phyloP scores from a whole-genome alignment of 2,797 vertebrate species.

The Apodemus agrarius region DNA sequence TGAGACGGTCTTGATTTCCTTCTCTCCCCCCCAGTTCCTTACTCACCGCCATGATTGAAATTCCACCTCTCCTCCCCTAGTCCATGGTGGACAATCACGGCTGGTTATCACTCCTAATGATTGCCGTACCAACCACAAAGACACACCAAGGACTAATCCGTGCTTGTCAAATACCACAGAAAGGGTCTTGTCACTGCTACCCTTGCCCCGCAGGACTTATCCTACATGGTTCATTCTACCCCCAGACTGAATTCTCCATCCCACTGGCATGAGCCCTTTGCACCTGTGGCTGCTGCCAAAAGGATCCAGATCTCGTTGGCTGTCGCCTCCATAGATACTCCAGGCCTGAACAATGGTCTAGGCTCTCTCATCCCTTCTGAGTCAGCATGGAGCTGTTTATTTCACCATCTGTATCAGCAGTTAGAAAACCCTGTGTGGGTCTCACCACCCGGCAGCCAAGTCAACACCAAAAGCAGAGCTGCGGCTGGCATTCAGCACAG shows the following conservation, averaged over 20 bases:
- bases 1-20: neutral
- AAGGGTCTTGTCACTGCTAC: neutral
- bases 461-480: neutral
- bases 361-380: neutral
- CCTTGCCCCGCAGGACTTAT: neutral
- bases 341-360: neutral
- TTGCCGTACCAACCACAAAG: neutral
- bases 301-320: neutral
- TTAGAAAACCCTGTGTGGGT: neutral
- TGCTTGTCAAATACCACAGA: neutral
- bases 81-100: neutral
- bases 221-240: neutral
- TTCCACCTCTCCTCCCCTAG: neutral
- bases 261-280: neutral
- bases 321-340: neutral
- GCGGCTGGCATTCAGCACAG: neutral
- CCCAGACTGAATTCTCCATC: neutral
- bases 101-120: neutral
- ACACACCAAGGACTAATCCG: neutral
- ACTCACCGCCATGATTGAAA: neutral
- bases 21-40: neutral
- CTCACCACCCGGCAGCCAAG: neutral
- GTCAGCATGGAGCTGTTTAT: neutral
- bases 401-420: neutral
- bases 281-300: neutral